These are phyloP conservation scores for Tachysurus vachellii DNA, from an alignment of 2,113 vertebrate genomes.

Conservation along the genomic window DNA sequence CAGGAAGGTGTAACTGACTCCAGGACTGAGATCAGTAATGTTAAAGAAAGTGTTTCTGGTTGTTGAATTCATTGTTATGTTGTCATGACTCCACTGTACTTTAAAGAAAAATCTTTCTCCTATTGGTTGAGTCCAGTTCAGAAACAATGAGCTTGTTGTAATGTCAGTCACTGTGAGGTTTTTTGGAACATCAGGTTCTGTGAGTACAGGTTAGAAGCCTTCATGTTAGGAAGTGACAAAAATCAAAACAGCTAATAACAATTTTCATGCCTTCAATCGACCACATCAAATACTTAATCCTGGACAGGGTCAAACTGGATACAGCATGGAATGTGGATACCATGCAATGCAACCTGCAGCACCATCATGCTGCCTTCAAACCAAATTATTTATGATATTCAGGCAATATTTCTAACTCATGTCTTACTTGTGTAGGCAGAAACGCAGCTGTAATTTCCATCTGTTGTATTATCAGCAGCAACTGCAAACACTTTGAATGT, in stretches of 20 bases:
- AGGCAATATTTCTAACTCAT: not conserved
- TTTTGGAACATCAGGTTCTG: slow-evolving; percentile 32
- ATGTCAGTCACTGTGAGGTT: slow-evolving; percentile 48
- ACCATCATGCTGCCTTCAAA: not conserved
- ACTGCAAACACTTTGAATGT: slow-evolving; percentile 31
- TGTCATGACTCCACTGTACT: slow-evolving; percentile 17
- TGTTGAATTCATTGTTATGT: not conserved
- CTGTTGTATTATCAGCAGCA: not conserved
- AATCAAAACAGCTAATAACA: too few relatives aligned
- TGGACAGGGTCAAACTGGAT: too few relatives aligned
- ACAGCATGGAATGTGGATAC: not conserved
- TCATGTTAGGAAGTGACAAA: too few relatives aligned
- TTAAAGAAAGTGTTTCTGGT: not conserved
- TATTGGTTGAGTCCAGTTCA: slow-evolving; percentile 40
- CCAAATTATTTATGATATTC: not conserved
- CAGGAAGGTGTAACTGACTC: slow-evolving; percentile 5
- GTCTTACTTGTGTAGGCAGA: slow-evolving; percentile 42
- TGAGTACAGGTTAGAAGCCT: not conserved
- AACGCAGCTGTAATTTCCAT: not conserved
- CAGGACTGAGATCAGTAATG: slow-evolving; percentile 34
- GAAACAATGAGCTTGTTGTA: slow-evolving; percentile 25
- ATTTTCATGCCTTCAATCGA: too few relatives aligned
- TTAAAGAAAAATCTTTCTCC: slow-evolving; percentile 30
- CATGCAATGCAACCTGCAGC: not conserved
- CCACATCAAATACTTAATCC: too few relatives aligned